Conservation (phyloP, 2,888 invertebrate genomes). For the Xylota sylvarum region DNA sequence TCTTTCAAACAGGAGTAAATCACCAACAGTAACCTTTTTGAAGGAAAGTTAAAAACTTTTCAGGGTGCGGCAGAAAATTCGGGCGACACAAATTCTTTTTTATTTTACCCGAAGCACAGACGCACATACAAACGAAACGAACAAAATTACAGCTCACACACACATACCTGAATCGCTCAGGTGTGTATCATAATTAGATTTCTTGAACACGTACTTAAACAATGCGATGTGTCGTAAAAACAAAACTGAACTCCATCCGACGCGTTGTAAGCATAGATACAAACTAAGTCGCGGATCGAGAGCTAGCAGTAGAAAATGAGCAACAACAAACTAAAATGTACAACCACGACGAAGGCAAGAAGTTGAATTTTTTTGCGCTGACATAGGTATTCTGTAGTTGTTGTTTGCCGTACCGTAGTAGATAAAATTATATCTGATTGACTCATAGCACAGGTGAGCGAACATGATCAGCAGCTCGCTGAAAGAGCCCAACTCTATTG, state of each 20-base stretch:
- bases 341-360: slow-evolving; percentile 39
- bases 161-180: slow-evolving; percentile 56
- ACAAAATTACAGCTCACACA: slow-evolving; percentile 64
- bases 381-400: slow-evolving; percentile 56
- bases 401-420: slow-evolving; percentile 47
- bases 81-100: slow-evolving; percentile 64
- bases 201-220: slow-evolving; percentile 75
- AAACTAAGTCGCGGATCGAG: slow-evolving; percentile 70
- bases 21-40: slow-evolving; percentile 34
- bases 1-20: slow-evolving; percentile 10
- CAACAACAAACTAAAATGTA: slow-evolving; percentile 48
- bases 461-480: slow-evolving; percentile 64
- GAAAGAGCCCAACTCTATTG: slow-evolving; percentile 68
- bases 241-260: slow-evolving; percentile 67
- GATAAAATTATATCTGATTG: slow-evolving; percentile 69
- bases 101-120: slow-evolving; percentile 57
- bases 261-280: slow-evolving; percentile 70
- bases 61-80: slow-evolving; percentile 74
- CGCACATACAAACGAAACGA: slow-evolving; percentile 58
- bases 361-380: slow-evolving; percentile 66
- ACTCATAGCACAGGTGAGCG: slow-evolving; percentile 74
- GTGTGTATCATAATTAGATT: slow-evolving; percentile 75
- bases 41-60: slow-evolving; percentile 55
- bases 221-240: slow-evolving; percentile 58
- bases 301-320: slow-evolving; percentile 58